These are phyloP conservation scores for Xestia rhomboidea DNA, from an alignment of 2,888 invertebrate species.

Conservation along the genomic window DNA sequence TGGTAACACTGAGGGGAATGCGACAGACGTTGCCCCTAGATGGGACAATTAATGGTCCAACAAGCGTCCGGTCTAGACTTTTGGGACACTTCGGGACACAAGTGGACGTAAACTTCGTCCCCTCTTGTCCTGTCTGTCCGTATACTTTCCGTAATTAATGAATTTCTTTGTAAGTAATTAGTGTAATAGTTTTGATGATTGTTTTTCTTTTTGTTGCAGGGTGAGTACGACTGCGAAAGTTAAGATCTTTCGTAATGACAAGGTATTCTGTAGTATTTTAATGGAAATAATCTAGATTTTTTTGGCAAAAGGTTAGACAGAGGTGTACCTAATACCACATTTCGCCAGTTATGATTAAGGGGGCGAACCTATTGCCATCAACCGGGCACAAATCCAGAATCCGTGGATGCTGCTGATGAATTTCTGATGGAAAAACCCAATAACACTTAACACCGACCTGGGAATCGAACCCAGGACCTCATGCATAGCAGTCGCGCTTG, in stretches of 20 bases:
- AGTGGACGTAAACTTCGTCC: conserved; percentile 60
- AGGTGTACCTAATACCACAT: too few relatives aligned
- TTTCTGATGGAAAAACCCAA: too few relatives aligned
- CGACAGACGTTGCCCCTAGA: conserved; percentile 51
- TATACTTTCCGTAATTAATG: conserved; percentile 42
- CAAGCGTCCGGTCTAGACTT: conserved; percentile 82
- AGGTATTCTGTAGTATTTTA: conserved; percentile 28
- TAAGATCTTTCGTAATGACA: neutral
- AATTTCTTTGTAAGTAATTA: conserved; percentile 26
- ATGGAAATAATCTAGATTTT: neutral
- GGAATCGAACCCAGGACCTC: too few relatives aligned
- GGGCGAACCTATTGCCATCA: too few relatives aligned
- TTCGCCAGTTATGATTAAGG: too few relatives aligned
- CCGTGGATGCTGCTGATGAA: too few relatives aligned
- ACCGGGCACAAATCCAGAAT: too few relatives aligned
- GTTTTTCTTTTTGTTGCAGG: conserved; percentile 63
- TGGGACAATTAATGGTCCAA: conserved; percentile 77
- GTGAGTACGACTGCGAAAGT: conserved; percentile 48
- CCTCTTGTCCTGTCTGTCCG: conserved; percentile 24
- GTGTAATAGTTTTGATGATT: conserved; percentile 29
- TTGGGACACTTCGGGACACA: conserved; percentile 64
- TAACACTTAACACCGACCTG: too few relatives aligned
- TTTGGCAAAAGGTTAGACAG: neutral
- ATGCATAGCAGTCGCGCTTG: too few relatives aligned
- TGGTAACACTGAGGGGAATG: conserved; percentile 21